Percentiles rank a stretch among this genome's conserved stretches.
Conservation (phyloP, 2,888 invertebrate genomes). For the Biston stratarius region DNA sequence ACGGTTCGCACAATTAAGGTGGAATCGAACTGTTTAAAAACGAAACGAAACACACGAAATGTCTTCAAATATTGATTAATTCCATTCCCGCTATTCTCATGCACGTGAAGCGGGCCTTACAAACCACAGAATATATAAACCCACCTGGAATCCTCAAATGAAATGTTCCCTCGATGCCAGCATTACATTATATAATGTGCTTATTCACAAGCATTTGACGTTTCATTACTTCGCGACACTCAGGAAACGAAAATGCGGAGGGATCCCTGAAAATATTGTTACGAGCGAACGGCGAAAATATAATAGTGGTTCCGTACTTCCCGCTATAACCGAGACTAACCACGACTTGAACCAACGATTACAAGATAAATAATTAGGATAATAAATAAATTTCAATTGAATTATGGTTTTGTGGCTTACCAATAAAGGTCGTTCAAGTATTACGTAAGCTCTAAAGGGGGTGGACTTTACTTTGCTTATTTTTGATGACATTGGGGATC, state of each 20-base stretch:
- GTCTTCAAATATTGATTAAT: too few relatives aligned
- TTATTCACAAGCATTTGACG: conserved; percentile 50
- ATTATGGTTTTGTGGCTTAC: too few relatives aligned
- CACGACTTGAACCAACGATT: too few relatives aligned
- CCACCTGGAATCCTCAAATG: conserved; percentile 15
- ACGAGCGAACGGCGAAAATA: not conserved
- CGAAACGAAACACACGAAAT: too few relatives aligned
- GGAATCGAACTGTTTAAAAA: too few relatives aligned
- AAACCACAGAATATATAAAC: conserved; percentile 1
- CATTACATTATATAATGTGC: conserved; percentile 35
- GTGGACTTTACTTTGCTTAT: too few relatives aligned
- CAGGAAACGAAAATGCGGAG: conserved; percentile 22
- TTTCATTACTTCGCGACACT: conserved; percentile 48
- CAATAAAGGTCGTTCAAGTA: too few relatives aligned
- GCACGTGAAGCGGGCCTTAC: not conserved
- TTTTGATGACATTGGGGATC: too few relatives aligned
- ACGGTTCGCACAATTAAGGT: too few relatives aligned
- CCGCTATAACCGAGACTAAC: not conserved
- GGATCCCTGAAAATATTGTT: conserved; percentile 3
- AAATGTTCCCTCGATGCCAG: conserved; percentile 11
- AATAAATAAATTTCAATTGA: too few relatives aligned
- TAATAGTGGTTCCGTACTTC: conserved; percentile 12
- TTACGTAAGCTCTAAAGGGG: too few relatives aligned
- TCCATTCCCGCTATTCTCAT: not conserved
- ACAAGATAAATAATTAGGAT: too few relatives aligned